Base-by-base conservation (phyloP, 2,113 vertebrate genomes). In the Paedocypris sp. region DNA sequence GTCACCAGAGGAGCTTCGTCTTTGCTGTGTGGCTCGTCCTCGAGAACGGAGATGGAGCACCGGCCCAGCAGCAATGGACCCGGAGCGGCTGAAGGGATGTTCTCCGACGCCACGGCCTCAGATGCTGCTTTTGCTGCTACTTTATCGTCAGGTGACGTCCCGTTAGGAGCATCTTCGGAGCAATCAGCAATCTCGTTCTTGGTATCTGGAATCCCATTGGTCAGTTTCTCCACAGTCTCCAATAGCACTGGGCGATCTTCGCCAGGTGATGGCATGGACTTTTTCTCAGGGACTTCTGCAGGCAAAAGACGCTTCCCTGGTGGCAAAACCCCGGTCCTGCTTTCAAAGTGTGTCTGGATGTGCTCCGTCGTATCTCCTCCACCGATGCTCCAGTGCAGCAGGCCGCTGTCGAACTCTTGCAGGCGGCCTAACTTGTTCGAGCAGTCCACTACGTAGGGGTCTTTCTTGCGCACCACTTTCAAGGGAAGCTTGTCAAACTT, bases 1-100 rank as follows among this genome's bases (percentile, higher is more conserved):
- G 90, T 90, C 70, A 94, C 82, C 62, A 99, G 86, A 4, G 95
- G 95, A 1, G 91, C 89, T 82, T 99, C 95, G 8, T 99, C 95
- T 70, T 97, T 94, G 86, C 95, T 98, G 82, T 92, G 93, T 68
- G 95, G 95, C n/a, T 99, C 95, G 0, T 98, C 95, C 78, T 99
- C 95, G 66, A 99, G 72, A 66, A 98, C 90, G 71, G 90, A 88
- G 36, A 88, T 86, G 41, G 81, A 84, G 71, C 83, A 81, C 79
- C 85, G 80, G 67, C 78, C 53, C 32, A 29, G 45, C 18, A 35
- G 51, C 19, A 45, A 51, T 16, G 51, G 28, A 26, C 50, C 51
- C 22, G 51, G 50, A 28, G 45, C 43, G 83, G 82, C 60, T 60
- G 63, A 49, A 80, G 75, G 85, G 85, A 0, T 75, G 52, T 7